Evolutionary conservation across 2,888 invertebrate species (phyloP).

Genomic region (Melanostoma scalare): DNA sequence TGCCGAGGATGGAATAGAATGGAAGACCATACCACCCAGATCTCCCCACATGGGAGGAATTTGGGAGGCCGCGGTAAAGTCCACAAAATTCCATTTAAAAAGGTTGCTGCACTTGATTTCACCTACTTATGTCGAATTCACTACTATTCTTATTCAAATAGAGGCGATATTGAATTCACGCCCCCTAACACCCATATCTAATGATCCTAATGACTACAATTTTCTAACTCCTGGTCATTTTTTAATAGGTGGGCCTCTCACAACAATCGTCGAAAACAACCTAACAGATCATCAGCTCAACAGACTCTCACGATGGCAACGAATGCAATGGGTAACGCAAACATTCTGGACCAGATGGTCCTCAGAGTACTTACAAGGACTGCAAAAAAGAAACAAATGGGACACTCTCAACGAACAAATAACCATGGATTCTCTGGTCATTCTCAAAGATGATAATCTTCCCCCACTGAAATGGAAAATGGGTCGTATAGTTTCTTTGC

Average conservation of each 20-base stretch:
- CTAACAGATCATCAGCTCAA: conserved; percentile 8
- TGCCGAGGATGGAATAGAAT: conserved; percentile 43
- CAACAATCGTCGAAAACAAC: conserved; percentile 4
- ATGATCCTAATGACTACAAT: conserved; percentile 22
- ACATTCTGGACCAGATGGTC: conserved; percentile 19
- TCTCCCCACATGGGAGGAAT: conserved; percentile 57
- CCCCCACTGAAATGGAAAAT: background rate
- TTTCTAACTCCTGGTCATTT: conserved; percentile 30
- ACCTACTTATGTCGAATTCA: conserved; percentile 9
- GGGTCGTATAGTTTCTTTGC: background rate
- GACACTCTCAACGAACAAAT: background rate
- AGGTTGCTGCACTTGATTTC: conserved; percentile 17
- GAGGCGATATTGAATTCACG: conserved; percentile 16
- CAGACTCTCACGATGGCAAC: conserved; percentile 7
- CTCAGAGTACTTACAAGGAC: conserved; percentile 4
- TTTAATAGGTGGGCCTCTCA: conserved; percentile 14
- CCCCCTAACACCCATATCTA: conserved; percentile 13
- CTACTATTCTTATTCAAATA: conserved; percentile 4
- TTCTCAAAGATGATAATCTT: conserved; percentile 12
- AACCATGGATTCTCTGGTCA: background rate
- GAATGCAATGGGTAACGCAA: conserved; percentile 19
- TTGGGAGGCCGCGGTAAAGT: conserved; percentile 57
- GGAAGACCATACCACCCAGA: conserved; percentile 54
- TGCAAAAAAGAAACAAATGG: conserved; percentile 15
- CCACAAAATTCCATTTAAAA: conserved; percentile 41